Evolutionary conservation across 2,113 vertebrate species (phyloP), one percentile per base, ranked within the genome.

Genomic region (Oreamnos americanus): DNA sequence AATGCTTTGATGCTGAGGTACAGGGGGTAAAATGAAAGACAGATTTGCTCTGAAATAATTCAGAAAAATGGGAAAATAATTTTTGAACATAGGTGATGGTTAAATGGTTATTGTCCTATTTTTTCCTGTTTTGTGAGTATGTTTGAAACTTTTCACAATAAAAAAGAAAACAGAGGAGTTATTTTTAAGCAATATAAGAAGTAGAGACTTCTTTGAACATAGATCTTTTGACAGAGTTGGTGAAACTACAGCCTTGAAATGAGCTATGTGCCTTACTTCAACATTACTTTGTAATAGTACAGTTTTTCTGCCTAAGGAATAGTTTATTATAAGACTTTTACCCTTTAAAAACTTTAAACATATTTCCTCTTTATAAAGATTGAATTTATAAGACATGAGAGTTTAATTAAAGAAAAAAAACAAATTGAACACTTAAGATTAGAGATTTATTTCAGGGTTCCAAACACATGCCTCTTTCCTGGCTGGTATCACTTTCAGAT

Each of bases 361-460:
- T 86, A 47, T 64, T 49, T 95, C 39, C 23, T 36, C 53, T 95
- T 94, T 88, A 82, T 30, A 62, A 79, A 74, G 23, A 36, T 21
- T 17, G 43, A 11, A 39, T 88, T 96, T 97, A 76, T 74, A 83
- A 47, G 45, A 47, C 71, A 64, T 3, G 58, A 60, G 1, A 21
- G 58, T 95, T n/a, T 94, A 74, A 92, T 97, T 98, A 96, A 91
- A 94, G 30, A 76, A 88, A 84, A 87, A 79, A 62, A 58, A 83
- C 91, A 83, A 71, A 45, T 21, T 8, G 43, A 96, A 93, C 16
- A 97, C 86, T 58, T 95, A 95, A 95, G 67, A 10, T 92, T 84
- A 76, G 81, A 96, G 90, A 95, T 97, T 57, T 62, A 62, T 97
- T 93, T 95, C 91, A 81, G 95, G 87, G 91, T 97, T 97, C 78